Conservation (phyloP, 2,888 invertebrate species). For the Diploptera punctata region DNA sequence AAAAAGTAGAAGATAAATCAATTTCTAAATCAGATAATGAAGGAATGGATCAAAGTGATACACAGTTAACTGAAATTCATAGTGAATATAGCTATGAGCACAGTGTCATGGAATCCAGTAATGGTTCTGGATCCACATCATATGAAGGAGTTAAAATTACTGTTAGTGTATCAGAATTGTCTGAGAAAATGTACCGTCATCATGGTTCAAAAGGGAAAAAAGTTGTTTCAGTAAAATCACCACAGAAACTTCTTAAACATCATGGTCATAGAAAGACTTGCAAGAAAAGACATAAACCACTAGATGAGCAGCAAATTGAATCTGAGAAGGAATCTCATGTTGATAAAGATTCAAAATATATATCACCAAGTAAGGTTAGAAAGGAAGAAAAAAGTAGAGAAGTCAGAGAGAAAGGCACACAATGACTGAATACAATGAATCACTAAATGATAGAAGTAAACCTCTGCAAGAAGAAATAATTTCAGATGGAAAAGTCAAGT, state of each 20-base stretch:
- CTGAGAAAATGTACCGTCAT: neutral
- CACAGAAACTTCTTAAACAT: neutral
- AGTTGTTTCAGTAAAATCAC: neutral
- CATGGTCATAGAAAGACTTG: neutral
- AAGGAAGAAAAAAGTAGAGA: conserved; percentile 14
- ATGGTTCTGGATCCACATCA: neutral
- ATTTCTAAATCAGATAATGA: neutral
- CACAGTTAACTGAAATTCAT: conserved; percentile 40
- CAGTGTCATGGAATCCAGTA: neutral
- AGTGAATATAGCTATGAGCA: conserved; percentile 18
- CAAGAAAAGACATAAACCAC: neutral
- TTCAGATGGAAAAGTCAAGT: too few relatives aligned
- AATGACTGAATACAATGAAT: neutral
- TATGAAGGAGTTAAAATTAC: conserved; percentile 14
- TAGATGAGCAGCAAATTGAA: neutral
- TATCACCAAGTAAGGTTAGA: too few relatives aligned
- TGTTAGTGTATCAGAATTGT: conserved; percentile 7
- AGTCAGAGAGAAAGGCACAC: neutral
- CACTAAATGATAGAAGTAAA: too few relatives aligned
- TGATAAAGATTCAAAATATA: neutral
- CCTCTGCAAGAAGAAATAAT: too few relatives aligned
- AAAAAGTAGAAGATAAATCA: neutral
- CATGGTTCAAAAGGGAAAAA: neutral
- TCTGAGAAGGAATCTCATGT: neutral
- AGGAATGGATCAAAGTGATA: neutral